Evolutionary conservation across 2,888 invertebrate genomes (phyloP).

Genomic region (Drosophila picticornis): DNA sequence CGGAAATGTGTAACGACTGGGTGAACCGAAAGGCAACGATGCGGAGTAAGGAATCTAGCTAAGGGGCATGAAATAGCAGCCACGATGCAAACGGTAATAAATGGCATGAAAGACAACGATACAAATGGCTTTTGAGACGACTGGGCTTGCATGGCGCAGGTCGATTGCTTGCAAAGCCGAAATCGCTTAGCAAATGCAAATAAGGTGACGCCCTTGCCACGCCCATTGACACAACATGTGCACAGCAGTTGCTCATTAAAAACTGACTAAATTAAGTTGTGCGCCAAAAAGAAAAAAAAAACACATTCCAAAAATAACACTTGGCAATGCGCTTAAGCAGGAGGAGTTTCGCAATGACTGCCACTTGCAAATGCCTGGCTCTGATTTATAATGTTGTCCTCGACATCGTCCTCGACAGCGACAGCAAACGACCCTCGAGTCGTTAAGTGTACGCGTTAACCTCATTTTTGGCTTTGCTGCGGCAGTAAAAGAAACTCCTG

Average conservation of each 20-base stretch:
- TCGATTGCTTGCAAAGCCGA: constrained; percentile 38
- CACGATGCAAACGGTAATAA: constrained; percentile 64
- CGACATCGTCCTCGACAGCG: constrained; percentile 55
- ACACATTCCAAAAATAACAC: constrained; percentile 46
- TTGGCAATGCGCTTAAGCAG: constrained; percentile 55
- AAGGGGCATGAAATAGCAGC: constrained; percentile 24
- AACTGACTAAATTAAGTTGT: constrained; percentile 76
- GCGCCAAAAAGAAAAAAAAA: constrained; percentile 11
- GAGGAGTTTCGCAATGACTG: constrained; percentile 60
- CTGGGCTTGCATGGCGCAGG: constrained; percentile 34
- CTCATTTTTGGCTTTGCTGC: constrained; percentile 65
- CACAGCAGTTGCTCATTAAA: constrained; percentile 70
- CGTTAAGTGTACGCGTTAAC: constrained; percentile 80
- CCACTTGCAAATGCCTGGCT: constrained; percentile 79
- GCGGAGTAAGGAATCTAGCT: constrained; percentile 6
- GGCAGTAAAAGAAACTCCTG: constrained; percentile 56
- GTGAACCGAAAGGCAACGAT: constrained; percentile 60
- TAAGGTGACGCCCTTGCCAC: constrained; percentile 47
- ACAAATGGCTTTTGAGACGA: constrained; percentile 63
- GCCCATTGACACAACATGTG: constrained; percentile 48
- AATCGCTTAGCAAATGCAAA: constrained; percentile 74
- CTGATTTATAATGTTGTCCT: constrained; percentile 79
- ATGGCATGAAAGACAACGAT: constrained; percentile 72
- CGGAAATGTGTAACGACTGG: constrained; percentile 79
- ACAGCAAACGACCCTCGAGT: constrained; percentile 54